Evolutionary conservation across 2,888 invertebrate genomes (phyloP), one percentile per base, ranked within the genome.

Genomic region (Agrypnus murinus): DNA sequence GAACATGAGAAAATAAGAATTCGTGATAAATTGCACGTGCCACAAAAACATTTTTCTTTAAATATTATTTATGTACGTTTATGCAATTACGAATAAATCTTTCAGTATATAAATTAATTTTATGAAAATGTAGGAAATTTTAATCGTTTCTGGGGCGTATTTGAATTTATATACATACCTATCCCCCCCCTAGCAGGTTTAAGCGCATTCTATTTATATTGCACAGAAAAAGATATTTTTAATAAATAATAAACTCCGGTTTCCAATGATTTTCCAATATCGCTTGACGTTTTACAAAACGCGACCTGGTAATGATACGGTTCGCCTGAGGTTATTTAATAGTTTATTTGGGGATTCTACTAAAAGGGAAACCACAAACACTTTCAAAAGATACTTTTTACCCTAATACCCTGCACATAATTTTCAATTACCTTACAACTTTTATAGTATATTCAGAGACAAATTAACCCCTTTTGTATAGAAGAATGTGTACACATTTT

Each of bases 21-120:
- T 71, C 62, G 57, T 71, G 67, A 71, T 71, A 67, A 67, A 71
- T 71, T 66, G 32, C 50, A 63, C 46, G 48, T 53, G 67, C 67
- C 34, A 43, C 46, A 58, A 36, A 55, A 58, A 43, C 55, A 57
- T 45, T 62, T 62, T 62, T 62, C 34, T 48, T 48, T 62, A 62
- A 62, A 62, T 62, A 58, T 58, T 58, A 58, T 58, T 58, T 58
- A 58, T 58, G 58, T 43, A 31, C 40, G 58, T 12, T 12, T 43
- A 43, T 25, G 58, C 40, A 58, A 58, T 58, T 58, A 58, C 40
- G 43, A 58, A 58, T 58, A 58, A 58, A 58, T 58, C 58, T 58
- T 58, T 38, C 58, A 17, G 43, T 58, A 43, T 43, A 58, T 43
- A 58, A 58, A 58, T 58, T 58, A 58, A 58, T 58, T 58, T 58